Base-by-base conservation (phyloP, 53 echinoderm and acorn worm species). In the Hippasteria phrygiana region DNA sequence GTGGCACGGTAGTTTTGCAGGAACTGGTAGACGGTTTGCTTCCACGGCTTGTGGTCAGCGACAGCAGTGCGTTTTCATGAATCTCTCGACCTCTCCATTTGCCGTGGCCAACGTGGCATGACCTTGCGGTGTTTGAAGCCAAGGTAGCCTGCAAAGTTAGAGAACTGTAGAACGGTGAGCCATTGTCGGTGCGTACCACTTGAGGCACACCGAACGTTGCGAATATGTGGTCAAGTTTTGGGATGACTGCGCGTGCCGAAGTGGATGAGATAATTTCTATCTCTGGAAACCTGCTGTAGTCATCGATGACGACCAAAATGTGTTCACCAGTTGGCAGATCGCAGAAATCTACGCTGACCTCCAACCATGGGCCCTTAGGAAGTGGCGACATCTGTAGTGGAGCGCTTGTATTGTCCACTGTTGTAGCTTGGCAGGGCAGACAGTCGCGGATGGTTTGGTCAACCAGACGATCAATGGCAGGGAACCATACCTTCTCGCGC, bases 401-500 rank as follows among this genome's bases (percentile, higher is more conserved):
- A 35, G 48, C 62, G 8, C 66, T 32, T 33, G 85, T 41, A 39
- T 75, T 45, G n/a, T 51, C 36, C 31, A 22, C 43, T 28, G 78
- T 74, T 26, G 88, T 74, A 14, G 87, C 77, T 64, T 95, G 93
- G 70, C 95, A 95, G 11, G 90, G 51, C 26, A 94, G 50, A 41
- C 95, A 94, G 10, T 84, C 54, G 24, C 66, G 67, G 70, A 91
- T 75, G 46, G 38, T 66, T 46, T 73, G 38, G 64, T 95, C 93
- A 27, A 93, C 93, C 8, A 66, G 62, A 34, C 50, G 20, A 40
- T 93, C 88, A 37, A 93, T 86, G 1, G 78, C 88, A 3, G 93
- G 91, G 62, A 92, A 92, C 92, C 95, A 95, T 46, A 95, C 92
- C 80, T 95, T 95, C 63, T 92, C 87, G 4, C 90, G 70, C 14